Evolutionary conservation across 2,797 vertebrate genomes (phyloP).

Genomic region (Chelidonichthys spinosus): DNA sequence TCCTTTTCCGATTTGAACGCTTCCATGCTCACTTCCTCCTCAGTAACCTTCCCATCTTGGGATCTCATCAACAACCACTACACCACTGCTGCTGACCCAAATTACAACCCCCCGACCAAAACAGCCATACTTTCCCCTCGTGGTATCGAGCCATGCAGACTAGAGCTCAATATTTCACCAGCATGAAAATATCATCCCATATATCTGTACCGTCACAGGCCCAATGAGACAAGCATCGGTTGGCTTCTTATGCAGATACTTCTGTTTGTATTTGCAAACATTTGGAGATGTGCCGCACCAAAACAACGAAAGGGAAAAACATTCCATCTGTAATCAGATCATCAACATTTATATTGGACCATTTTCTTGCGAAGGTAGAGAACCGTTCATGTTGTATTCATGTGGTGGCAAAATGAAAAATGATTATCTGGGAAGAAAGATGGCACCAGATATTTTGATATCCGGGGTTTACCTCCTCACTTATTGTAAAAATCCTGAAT

Average conservation of each 20-base stretch:
- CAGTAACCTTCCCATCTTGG: too few species aligned
- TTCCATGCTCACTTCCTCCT: background rate
- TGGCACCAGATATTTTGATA: constrained; percentile 19
- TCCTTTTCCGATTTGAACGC: background rate
- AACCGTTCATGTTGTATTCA: constrained; percentile 10
- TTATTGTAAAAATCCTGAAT: constrained; percentile 31
- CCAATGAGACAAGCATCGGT: background rate
- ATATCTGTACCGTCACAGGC: background rate
- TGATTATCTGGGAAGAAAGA: constrained; percentile 18
- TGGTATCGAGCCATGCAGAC: background rate
- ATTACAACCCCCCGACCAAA: background rate
- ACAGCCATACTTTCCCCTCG: background rate
- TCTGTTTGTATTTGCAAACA: background rate
- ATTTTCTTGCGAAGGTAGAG: constrained; percentile 1
- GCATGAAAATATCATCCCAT: background rate
- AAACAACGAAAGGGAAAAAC: background rate
- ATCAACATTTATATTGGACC: constrained; percentile 10
- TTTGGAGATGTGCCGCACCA: background rate
- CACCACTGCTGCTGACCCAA: background rate
- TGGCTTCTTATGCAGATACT: background rate
- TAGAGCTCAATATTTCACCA: background rate
- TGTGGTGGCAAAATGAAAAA: constrained; percentile 7
- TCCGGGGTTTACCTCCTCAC: background rate
- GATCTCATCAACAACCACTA: too few species aligned
- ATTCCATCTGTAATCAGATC: background rate